These are phyloP conservation scores for Drosophila kikkawai DNA, from an alignment of 1,140 invertebrate species.

Conservation along the genomic window DNA sequence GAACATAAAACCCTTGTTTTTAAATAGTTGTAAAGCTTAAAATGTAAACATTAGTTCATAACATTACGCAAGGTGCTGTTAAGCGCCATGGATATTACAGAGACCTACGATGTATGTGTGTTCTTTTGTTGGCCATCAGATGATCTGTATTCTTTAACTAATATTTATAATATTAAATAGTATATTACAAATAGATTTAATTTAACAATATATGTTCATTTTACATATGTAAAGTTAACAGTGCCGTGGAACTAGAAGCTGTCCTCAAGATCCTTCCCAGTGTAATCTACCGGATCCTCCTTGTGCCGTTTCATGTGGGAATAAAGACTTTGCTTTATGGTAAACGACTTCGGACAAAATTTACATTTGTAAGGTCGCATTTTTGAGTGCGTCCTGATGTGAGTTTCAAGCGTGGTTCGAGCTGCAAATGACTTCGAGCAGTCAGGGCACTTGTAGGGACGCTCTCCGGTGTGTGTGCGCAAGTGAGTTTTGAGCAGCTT, in stretches of 20 bases:
- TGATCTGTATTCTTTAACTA: neutral
- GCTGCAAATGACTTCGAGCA: conserved; percentile 1
- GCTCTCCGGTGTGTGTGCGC: neutral
- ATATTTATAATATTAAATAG: neutral
- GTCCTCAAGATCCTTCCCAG: neutral
- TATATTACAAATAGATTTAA: neutral
- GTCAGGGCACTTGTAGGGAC: neutral
- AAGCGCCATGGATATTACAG: neutral
- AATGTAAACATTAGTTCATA: neutral
- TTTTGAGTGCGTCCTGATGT: neutral
- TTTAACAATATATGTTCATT: neutral
- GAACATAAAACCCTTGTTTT: neutral
- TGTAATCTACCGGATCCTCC: neutral
- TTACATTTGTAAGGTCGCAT: neutral
- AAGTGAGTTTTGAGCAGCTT: neutral
- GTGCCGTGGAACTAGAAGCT: neutral
- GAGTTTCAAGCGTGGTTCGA: neutral
- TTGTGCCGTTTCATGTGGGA: neutral
- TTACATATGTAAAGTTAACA: neutral
- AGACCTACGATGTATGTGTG: too few species aligned
- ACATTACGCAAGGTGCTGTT: conserved; percentile 1
- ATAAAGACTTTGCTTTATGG: too few species aligned
- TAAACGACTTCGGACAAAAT: neutral
- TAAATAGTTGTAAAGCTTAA: too few species aligned
- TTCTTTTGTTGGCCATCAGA: neutral